These are phyloP conservation scores for Lycopodina hypogea DNA, from an alignment of 37 sponge, comb jelly and placozoan species.

Conservation along the genomic window DNA sequence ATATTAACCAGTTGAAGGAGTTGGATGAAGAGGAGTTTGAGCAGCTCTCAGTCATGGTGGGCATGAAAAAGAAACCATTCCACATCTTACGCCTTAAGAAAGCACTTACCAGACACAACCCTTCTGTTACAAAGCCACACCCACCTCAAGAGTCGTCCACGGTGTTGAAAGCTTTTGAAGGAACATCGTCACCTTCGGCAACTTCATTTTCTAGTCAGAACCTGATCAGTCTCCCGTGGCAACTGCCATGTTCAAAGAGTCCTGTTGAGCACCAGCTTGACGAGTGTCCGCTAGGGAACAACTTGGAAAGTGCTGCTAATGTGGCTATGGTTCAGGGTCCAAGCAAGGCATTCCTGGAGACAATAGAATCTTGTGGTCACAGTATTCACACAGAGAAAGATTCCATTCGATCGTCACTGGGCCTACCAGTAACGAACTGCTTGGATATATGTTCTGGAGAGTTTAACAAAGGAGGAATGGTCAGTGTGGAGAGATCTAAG, in stretches of 20 bases:
- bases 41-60: slow-evolving; percentile 51
- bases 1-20: slow-evolving; percentile 66
- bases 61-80: slow-evolving; percentile 72
- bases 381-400: neutral
- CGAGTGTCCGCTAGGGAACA: neutral
- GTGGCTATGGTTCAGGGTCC: neutral
- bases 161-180: neutral
- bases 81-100: slow-evolving; percentile 64
- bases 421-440: too few species aligned
- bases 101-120: slow-evolving; percentile 41
- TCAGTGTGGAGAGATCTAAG: neutral
- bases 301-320: neutral
- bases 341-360: slow-evolving; percentile 14
- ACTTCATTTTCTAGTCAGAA: neutral
- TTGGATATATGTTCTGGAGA: too few species aligned
- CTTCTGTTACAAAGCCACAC: neutral
- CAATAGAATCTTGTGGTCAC: neutral
- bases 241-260: neutral
- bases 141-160: neutral
- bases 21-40: slow-evolving; percentile 43
- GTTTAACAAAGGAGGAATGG: neutral
- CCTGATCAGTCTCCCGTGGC: neutral
- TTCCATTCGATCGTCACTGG: too few species aligned
- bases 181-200: neutral
- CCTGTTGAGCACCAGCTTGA: neutral